Evolutionary conservation across 2,113 vertebrate genomes (phyloP).

Genomic region (Sylvietta virens): DNA sequence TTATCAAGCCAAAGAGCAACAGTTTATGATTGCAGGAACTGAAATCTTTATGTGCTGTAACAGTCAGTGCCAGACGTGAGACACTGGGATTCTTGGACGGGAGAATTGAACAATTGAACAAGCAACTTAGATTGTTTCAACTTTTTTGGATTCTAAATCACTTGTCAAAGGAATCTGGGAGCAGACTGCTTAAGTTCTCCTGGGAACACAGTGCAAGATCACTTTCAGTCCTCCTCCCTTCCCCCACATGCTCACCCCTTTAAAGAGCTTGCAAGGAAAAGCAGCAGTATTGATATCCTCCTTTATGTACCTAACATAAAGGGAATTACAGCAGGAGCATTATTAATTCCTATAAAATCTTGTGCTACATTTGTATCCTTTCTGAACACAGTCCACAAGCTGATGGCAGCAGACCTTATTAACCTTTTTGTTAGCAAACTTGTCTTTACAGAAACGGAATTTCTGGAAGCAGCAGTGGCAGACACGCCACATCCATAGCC

Average conservation of each 20-base stretch:
- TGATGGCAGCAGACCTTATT: background rate
- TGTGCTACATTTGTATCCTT: background rate
- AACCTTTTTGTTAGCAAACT: background rate
- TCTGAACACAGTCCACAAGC: background rate
- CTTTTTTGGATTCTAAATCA: background rate
- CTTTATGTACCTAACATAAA: background rate
- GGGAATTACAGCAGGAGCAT: background rate
- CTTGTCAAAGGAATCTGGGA: background rate
- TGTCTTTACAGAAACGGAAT: background rate
- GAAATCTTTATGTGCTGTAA: background rate
- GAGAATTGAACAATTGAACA: background rate
- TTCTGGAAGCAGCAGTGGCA: background rate
- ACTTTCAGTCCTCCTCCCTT: background rate
- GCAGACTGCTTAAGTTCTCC: background rate
- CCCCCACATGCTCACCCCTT: background rate
- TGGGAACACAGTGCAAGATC: background rate
- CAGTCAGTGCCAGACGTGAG: background rate
- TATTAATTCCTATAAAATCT: background rate
- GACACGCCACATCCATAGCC: rapidly evolving
- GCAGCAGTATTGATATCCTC: background rate
- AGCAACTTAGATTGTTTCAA: background rate
- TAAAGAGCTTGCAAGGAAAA: background rate
- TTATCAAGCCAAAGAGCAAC: conserved; percentile 10
- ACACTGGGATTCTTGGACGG: background rate
- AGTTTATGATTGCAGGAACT: background rate